These are phyloP conservation scores for Pseudois nayaur DNA, from an alignment of 2,113 vertebrate genomes.

Conservation along the genomic window DNA sequence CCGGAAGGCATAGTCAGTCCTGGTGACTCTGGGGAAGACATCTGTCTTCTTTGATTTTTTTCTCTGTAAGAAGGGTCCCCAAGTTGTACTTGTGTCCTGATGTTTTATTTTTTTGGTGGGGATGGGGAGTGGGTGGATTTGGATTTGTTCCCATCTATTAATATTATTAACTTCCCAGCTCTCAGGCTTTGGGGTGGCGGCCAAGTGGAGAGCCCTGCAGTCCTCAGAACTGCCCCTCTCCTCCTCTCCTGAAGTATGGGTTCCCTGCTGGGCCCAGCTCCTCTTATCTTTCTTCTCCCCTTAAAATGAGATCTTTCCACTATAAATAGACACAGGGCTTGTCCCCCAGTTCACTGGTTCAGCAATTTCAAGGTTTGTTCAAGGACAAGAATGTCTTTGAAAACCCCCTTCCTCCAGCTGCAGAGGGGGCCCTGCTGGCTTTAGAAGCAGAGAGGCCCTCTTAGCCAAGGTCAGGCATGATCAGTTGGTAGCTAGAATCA, in stretches of 20 bases:
- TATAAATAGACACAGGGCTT: background rate
- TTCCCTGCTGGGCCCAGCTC: no score
- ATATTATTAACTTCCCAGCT: background rate
- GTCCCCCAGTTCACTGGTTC: background rate
- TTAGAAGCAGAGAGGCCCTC: background rate
- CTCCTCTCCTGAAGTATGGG: background rate
- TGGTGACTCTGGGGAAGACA: background rate
- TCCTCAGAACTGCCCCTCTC: background rate
- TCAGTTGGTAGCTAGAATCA: accelerated
- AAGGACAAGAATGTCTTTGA: background rate
- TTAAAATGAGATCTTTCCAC: background rate
- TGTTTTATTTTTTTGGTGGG: background rate
- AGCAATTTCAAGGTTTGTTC: background rate
- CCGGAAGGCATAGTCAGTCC: no score
- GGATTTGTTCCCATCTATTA: background rate
- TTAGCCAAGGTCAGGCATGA: accelerated
- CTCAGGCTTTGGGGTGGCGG: background rate
- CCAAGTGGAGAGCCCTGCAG: accelerated
- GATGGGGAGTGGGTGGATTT: background rate
- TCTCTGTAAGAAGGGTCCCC: background rate
- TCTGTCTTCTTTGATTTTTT: no score
- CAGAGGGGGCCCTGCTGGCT: background rate
- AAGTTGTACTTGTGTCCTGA: background rate
- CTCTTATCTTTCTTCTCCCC: background rate
- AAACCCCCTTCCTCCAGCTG: no score